These are phyloP conservation scores for Glaucidium brasilianum DNA, from an alignment of 2,113 vertebrate genomes.

Conservation along the genomic window DNA sequence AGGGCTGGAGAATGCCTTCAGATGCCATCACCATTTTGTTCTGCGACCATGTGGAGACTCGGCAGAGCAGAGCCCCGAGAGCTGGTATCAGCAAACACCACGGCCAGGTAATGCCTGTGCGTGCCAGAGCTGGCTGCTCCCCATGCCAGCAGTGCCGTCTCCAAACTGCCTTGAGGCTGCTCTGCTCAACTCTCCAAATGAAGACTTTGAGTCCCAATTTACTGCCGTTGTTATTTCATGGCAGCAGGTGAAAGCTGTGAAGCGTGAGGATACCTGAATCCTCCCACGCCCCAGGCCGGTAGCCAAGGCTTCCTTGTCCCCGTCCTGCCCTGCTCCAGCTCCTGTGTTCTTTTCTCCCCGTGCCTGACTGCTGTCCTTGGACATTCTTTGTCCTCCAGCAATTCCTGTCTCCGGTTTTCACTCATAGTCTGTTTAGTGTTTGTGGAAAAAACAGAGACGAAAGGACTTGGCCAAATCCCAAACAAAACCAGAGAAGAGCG, in stretches of 20 bases:
- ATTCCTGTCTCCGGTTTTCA: background rate
- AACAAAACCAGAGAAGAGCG: background rate
- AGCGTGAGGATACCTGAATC: background rate
- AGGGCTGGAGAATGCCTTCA: background rate
- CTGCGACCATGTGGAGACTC: rapidly evolving
- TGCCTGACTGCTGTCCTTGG: background rate
- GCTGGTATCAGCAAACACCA: background rate
- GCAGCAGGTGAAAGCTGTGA: background rate
- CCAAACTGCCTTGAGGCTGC: background rate
- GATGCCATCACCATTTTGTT: background rate
- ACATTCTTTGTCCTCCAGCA: background rate
- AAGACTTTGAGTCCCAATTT: background rate
- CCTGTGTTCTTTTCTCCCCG: background rate
- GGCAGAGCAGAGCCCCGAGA: background rate
- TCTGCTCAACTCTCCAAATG: background rate
- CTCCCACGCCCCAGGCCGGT: background rate
- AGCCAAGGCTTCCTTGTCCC: background rate
- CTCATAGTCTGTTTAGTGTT: background rate
- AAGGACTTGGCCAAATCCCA: background rate
- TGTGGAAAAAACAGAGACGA: background rate
- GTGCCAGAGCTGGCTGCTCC: background rate
- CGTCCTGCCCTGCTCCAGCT: background rate
- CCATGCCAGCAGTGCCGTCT: rapidly evolving
- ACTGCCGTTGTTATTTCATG: background rate
- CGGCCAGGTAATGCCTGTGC: rapidly evolving